Conservation (phyloP, 2,797 vertebrate species). For the Philypnodon macrostomus region DNA sequence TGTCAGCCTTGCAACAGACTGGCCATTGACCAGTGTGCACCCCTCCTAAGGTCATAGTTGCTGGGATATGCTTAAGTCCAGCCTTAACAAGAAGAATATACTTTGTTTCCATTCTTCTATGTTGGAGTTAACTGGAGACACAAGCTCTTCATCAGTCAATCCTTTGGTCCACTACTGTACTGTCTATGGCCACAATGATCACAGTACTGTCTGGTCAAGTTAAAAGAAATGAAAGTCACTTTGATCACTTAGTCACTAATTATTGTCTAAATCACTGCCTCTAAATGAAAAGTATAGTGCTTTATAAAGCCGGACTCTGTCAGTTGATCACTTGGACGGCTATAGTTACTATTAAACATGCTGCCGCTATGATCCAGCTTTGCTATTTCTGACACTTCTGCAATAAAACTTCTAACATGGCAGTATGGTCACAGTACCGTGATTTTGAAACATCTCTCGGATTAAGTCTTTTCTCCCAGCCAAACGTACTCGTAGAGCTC, state of each 20-base stretch:
- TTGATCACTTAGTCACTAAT: slow-evolving; percentile 11
- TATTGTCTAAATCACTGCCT: background rate
- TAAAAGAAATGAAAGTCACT: slow-evolving; percentile 37
- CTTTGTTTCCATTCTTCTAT: no score
- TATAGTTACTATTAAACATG: slow-evolving; percentile 45
- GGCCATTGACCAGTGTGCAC: no score
- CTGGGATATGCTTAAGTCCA: no score
- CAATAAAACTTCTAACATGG: slow-evolving; percentile 38
- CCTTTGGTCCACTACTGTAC: background rate
- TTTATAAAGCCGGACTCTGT: slow-evolving; percentile 49
- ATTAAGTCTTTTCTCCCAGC: slow-evolving; percentile 20
- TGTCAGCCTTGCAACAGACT: no score
- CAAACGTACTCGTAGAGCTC: slow-evolving; percentile 27
- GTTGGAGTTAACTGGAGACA: background rate
- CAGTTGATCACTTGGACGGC: slow-evolving; percentile 43
- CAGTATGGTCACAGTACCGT: slow-evolving; percentile 55
- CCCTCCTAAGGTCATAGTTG: no score
- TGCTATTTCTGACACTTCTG: slow-evolving; percentile 10
- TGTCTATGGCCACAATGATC: slow-evolving; percentile 27
- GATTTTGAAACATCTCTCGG: slow-evolving; percentile 39
- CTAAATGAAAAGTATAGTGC: slow-evolving; percentile 26
- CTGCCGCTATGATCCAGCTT: slow-evolving; percentile 23
- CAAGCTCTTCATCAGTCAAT: slow-evolving; percentile 1
- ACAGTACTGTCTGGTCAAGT: slow-evolving; percentile 37
- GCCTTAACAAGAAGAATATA: no score